Evolutionary conservation across 1,140 invertebrate species (phyloP).

Genomic region (Helicoverpa zea): DNA sequence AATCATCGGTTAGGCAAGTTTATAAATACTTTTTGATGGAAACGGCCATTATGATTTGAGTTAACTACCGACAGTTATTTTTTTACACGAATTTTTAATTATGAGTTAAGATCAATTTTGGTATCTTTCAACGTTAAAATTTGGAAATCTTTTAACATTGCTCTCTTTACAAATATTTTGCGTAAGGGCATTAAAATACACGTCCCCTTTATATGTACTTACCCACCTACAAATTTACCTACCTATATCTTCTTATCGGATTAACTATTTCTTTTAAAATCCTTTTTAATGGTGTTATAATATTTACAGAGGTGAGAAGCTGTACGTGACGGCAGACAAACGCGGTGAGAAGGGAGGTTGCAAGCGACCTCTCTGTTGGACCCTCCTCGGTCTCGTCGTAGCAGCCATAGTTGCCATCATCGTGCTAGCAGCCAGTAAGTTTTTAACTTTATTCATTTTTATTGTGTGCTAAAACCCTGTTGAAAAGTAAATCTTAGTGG

Average conservation of each 20-base stretch:
- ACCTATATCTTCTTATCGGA: not conserved
- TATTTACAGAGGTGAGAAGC: conserved; percentile 92
- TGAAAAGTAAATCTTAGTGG: not conserved
- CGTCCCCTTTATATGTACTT: too few relatives aligned
- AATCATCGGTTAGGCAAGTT: conserved; percentile 5
- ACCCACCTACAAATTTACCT: not conserved
- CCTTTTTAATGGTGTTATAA: not conserved
- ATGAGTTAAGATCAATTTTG: too few relatives aligned
- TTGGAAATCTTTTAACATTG: too few relatives aligned
- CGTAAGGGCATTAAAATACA: not conserved
- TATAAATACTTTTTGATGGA: conserved; percentile 2
- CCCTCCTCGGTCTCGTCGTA: conserved; percentile 88
- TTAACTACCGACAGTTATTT: not conserved
- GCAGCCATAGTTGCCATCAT: conserved; percentile 89
- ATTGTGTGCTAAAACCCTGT: not conserved
- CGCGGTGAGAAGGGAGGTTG: conserved; percentile 89
- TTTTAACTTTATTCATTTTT: not conserved
- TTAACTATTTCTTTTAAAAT: not conserved
- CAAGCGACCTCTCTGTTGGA: conserved; percentile 90
- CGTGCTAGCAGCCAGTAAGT: conserved; percentile 91
- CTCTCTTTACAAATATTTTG: not conserved
- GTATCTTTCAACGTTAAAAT: too few relatives aligned
- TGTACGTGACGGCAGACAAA: conserved; percentile 94
- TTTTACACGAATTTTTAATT: too few relatives aligned
- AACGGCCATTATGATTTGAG: not conserved